Evolutionary conservation across 2,113 vertebrate species (phyloP).

Genomic region (Nothocercus nigrocapillus): DNA sequence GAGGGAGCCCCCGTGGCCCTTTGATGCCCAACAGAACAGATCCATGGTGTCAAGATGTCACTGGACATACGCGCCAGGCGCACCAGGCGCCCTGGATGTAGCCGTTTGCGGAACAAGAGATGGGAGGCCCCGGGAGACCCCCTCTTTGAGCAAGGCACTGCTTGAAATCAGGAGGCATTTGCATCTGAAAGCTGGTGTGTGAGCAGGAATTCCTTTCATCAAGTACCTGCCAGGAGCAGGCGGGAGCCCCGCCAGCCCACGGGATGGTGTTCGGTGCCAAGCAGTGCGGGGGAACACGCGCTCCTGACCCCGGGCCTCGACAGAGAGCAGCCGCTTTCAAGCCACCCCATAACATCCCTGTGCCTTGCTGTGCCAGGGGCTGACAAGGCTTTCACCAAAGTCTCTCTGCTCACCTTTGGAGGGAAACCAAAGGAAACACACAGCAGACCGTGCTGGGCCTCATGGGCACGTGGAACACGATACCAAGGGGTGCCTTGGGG

Average conservation of each 20-base stretch:
- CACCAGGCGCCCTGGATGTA: no score
- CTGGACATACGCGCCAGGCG: no score
- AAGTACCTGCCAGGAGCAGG: neutral
- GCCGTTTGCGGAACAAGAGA: neutral
- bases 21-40: no score
- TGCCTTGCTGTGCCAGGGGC: neutral
- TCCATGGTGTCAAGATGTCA: no score
- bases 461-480: neutral
- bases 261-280: neutral
- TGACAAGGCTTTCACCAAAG: accelerated
- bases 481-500: neutral
- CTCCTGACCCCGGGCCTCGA: neutral
- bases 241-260: no score
- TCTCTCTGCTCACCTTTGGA: neutral
- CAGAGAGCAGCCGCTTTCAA: neutral
- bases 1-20: no score
- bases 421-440: neutral
- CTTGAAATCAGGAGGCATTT: neutral
- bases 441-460: neutral
- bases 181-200: neutral
- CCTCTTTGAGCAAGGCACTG: neutral
- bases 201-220: neutral
- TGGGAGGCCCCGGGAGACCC: neutral
- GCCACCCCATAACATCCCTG: neutral
- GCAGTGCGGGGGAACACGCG: neutral